These are phyloP conservation scores for Pangasius larnaudii DNA, from an alignment of 2,797 vertebrate species.

Conservation along the genomic window DNA sequence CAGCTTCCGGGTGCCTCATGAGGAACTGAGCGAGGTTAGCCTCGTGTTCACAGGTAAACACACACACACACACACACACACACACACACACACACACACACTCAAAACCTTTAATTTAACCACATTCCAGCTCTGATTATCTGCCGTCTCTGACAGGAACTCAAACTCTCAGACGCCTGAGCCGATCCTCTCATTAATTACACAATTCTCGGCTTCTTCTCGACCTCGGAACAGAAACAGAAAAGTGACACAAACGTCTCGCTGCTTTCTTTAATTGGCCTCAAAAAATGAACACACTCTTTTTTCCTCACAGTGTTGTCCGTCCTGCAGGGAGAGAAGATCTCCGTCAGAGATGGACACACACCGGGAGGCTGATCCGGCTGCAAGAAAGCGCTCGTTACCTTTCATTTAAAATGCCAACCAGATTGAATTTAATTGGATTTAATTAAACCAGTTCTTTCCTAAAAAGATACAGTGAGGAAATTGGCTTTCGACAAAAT, in stretches of 20 bases:
- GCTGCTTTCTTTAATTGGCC: neutral
- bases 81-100: conserved; percentile 15
- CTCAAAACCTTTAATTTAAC: neutral
- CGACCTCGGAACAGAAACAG: neutral
- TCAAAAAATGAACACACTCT: neutral
- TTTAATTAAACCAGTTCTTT: neutral
- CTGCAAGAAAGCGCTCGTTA: neutral
- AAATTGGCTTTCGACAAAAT: too few relatives aligned
- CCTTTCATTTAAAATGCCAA: neutral
- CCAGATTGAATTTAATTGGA: neutral
- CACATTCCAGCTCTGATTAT: neutral
- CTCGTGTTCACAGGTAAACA: conserved; percentile 86
- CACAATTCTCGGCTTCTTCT: neutral
- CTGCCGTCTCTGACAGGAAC: neutral
- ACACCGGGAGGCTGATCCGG: neutral
- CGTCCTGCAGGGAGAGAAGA: neutral
- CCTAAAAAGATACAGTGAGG: neutral
- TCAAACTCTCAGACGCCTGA: neutral
- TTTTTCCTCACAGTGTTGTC: neutral
- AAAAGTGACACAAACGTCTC: neutral
- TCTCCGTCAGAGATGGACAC: neutral
- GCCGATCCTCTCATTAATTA: neutral
- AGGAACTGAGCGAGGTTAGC: conserved; percentile 86
- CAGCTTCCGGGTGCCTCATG: conserved; percentile 87
- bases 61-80: conserved; percentile 6